phyloP scores from a whole-genome alignment of 1,140 invertebrate species.

The Thalassaphorura encarpata region DNA sequence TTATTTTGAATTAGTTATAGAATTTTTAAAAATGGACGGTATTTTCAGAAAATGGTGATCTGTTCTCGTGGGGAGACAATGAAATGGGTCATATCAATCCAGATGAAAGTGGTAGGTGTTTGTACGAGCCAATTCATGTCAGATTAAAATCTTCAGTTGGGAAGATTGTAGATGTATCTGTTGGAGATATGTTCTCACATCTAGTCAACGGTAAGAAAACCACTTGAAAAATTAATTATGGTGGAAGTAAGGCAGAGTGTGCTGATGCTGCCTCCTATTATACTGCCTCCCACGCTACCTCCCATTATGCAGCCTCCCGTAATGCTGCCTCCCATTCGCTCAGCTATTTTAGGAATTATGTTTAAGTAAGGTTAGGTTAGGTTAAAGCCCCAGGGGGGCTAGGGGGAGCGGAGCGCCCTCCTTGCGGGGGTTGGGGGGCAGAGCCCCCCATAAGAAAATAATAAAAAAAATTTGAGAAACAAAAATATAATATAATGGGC shows the following conservation, averaged over 20 bases:
- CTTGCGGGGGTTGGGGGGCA: too few species aligned
- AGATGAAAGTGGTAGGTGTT: slow-evolving; percentile 28
- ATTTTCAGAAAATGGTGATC: slow-evolving; percentile 69
- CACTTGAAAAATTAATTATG: neutral
- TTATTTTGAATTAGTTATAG: neutral
- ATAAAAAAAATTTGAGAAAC: too few species aligned
- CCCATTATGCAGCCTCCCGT: neutral
- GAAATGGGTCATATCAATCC: slow-evolving; percentile 74
- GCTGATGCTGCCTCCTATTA: too few species aligned
- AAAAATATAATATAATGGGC: too few species aligned
- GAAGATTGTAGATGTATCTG: slow-evolving; percentile 66
- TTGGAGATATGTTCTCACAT: slow-evolving; percentile 78
- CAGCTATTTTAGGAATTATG: too few species aligned
- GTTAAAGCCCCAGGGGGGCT: too few species aligned
- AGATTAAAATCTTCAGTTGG: slow-evolving; percentile 53
- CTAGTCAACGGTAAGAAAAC: slow-evolving; percentile 58
- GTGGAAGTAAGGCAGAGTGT: too few species aligned
- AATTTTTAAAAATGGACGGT: neutral
- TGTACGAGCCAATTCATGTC: slow-evolving; percentile 55
- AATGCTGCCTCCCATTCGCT: too few species aligned
- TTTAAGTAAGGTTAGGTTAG: too few species aligned
- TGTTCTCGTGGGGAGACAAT: slow-evolving; percentile 95
- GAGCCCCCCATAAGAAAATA: too few species aligned
- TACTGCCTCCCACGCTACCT: too few species aligned
- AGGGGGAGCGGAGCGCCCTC: too few species aligned